phyloP scores from a whole-genome alignment of 2,888 invertebrate species.

The Nephrocerus scutellatus region DNA sequence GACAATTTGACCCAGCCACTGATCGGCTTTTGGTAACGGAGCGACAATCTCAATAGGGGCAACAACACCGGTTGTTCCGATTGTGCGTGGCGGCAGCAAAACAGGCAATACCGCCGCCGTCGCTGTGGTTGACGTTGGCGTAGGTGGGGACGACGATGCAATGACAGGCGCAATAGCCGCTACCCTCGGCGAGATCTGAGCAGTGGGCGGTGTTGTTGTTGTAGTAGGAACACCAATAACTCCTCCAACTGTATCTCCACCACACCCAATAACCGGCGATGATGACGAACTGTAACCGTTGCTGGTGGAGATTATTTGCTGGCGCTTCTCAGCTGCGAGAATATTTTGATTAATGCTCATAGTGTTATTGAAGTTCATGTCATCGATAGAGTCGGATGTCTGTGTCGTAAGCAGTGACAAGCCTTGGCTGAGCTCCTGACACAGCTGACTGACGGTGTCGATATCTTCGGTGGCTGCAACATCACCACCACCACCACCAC shows the following conservation, averaged over 20 bases:
- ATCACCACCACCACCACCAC: conserved; percentile 17
- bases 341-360: conserved; percentile 54
- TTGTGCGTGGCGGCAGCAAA: conserved; percentile 14
- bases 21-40: conserved; percentile 69
- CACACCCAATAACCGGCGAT: conserved; percentile 1
- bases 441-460: conserved; percentile 64
- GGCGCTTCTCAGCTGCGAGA: conserved; percentile 36
- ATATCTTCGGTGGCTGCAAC: conserved; percentile 26
- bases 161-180: conserved; percentile 14
- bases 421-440: conserved; percentile 67
- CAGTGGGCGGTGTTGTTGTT: conserved; percentile 23
- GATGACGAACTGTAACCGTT: conserved; percentile 1
- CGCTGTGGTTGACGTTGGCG: conserved; percentile 28
- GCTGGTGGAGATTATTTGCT: conserved; percentile 10
- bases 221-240: conserved; percentile 37
- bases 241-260: conserved; percentile 58
- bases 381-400: conserved; percentile 49
- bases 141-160: conserved; percentile 6
- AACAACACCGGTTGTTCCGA: conserved; percentile 12
- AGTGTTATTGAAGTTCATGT: conserved; percentile 54
- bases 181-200: conserved; percentile 60
- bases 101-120: conserved; percentile 28
- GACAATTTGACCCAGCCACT: conserved; percentile 72
- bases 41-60: conserved; percentile 45
- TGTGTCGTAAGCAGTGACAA: conserved; percentile 58